These are phyloP conservation scores for Pristionchus exspectatus DNA, from an alignment of 2,888 invertebrate genomes.

Conservation along the genomic window DNA sequence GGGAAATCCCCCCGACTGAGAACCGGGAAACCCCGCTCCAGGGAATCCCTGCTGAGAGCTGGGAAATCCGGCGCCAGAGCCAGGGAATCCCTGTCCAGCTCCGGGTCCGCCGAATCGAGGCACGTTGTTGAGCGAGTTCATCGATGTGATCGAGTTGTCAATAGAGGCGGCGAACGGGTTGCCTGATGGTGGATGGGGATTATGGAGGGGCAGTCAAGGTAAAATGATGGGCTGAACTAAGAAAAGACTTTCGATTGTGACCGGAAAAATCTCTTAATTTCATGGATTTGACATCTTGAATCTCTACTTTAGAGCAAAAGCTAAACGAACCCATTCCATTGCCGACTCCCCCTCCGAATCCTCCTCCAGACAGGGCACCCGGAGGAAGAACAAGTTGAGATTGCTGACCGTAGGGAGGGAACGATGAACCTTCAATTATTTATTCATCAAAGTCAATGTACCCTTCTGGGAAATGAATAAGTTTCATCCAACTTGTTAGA, in stretches of 20 bases:
- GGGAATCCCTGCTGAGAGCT: not conserved
- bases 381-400: conserved; percentile 48
- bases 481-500: not conserved
- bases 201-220: not conserved
- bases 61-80: not conserved
- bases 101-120: conserved; percentile 31
- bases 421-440: not conserved
- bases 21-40: not conserved
- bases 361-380: conserved; percentile 14
- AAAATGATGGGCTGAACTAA: not conserved
- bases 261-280: too few relatives aligned
- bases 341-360: conserved; percentile 38
- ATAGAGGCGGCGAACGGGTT: conserved; percentile 18
- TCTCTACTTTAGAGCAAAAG: not conserved
- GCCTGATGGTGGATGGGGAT: not conserved
- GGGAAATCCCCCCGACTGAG: not conserved
- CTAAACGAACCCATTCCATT: conserved; percentile 24
- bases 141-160: conserved; percentile 53
- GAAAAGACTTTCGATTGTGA: not conserved
- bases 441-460: not conserved
- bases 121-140: conserved; percentile 38
- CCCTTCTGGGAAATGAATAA: too few relatives aligned
- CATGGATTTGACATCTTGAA: too few relatives aligned
- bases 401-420: conserved; percentile 39
- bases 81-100: not conserved